Evolutionary conservation across 2,797 vertebrate genomes (phyloP), one percentile per base, ranked within the genome.

Genomic region (Platyrinchus mystaceus): DNA sequence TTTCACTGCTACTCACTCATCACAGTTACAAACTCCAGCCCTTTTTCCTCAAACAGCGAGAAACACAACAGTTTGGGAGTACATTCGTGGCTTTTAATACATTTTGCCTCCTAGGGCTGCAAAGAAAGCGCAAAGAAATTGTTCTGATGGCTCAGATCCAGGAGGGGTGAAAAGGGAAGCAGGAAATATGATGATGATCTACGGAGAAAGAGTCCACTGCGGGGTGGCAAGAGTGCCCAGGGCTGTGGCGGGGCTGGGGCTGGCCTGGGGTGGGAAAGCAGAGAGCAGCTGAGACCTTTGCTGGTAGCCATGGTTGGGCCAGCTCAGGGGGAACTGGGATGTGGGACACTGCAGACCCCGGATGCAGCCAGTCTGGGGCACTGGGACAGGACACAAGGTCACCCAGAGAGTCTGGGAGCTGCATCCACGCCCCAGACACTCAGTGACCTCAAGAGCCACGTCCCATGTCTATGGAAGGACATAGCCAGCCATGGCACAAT

Each of bases 151-250:
- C 55, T 90, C 44, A 58, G 59, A 58, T 56, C 14, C 0, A 5
- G 68, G 9, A 80, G 47, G 30, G 39, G 16, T 62, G 64, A 60
- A 52, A 87, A 62, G 14, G 28, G 39, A 39, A 80, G 64, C 19
- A 30, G 83, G 53, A 49, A 62, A 44, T 0, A 0, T 22, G 43
- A 34, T 24, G 41, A 55, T 53, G 71, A 89, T 92, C 1, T 10
- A 58, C 41, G 39, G 34, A 52, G 43, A 84, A 88, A 90, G 37
- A 37, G 26, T 58, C 52, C 52, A 50, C 7, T 24, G 43, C 0
- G 1, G 18, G 19, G 47, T 75, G 77, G 52, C 0, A 2, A 39
- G 37, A n/a, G 12, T 30, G 21, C 15, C n/a, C 52, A 1, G 37
- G 59, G 19, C 58, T 49, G 15, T 14, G 26, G 32, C 50, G 36